phyloP scores from a whole-genome alignment of 2,888 invertebrate species.

The Arge pagana region DNA sequence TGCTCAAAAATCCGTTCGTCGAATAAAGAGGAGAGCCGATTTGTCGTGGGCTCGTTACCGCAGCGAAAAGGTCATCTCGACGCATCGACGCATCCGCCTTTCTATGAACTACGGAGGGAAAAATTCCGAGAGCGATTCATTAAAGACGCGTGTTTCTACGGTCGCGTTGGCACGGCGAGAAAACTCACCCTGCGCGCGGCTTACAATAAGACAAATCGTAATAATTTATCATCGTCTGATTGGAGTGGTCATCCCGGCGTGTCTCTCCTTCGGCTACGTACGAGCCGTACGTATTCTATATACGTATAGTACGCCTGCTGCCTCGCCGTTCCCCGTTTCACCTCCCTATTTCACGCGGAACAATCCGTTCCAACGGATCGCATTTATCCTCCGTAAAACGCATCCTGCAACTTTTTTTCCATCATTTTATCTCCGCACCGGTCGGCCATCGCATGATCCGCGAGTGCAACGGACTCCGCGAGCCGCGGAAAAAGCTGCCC shows the following conservation, averaged over 20 bases:
- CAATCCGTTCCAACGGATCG: not conserved
- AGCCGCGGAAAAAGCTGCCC: not conserved
- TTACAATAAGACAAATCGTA: constrained; percentile 14
- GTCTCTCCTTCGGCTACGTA: not conserved
- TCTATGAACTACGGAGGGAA: no score
- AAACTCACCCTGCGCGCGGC: not conserved
- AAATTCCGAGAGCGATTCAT: constrained; percentile 20
- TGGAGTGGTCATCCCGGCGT: constrained; percentile 11
- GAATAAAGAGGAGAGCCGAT: no score
- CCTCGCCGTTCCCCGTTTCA: no score
- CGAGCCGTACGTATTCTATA: no score
- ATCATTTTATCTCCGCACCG: not conserved
- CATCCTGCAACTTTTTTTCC: not conserved
- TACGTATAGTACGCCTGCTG: no score
- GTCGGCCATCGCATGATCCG: no score
- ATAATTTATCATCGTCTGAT: constrained; percentile 19
- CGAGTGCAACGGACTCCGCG: not conserved
- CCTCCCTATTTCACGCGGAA: no score
- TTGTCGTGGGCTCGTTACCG: no score
- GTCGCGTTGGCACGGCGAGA: not conserved
- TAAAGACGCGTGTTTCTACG: not conserved
- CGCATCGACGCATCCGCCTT: no score
- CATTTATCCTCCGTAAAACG: not conserved
- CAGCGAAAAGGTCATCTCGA: no score
- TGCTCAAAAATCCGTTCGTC: no score